Base-by-base conservation (phyloP, 2,888 invertebrate genomes). In the Himalopsyche tibetana region DNA sequence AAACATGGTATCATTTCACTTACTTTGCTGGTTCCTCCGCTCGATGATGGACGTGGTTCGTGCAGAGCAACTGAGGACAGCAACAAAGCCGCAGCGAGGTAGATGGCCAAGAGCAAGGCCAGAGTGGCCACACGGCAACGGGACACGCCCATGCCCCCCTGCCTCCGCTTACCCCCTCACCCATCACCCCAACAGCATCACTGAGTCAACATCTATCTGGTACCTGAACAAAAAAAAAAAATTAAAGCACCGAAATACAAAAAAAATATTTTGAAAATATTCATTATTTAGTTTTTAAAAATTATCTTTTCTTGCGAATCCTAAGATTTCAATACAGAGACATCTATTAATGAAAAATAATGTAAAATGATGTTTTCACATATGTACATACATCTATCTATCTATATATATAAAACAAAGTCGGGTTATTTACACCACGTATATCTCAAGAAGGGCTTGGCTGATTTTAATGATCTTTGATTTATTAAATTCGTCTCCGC, bases 1-100 rank as follows among this genome's bases (percentile, higher is more conserved):
- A 51, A 15, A 51, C 15, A 51, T 51, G 11, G 4, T 11, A 45
- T 51, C 51, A 12, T 28, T 74, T 4, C 36, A 82, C 55, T 28
- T 63, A 87, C 87, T 82, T 83, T 87, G 79, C 55, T 45, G 79
- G 28, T 81, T 45, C 28, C 55, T 80, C 84, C 84, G 11, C 36
- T 28, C 6, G 82, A 82, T 6, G 86, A 83, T 17, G 74, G 74
- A 12, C 89, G 89, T 8, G 91, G 90, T 87, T 91, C 92, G 88
- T 92, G 92, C 19, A 92, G 89, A 6, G 92, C 92, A 69, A 92
- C 91, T 3, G 91, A 91, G 4, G 92, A 92, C 45, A 93, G 90
- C 82, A 93, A 90, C 6, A 93, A 89, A 28, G 93, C 91, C 28
- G 92, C 92, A 80, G 91, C 90, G 86, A 93, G 89, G 89, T 93